Conservation (phyloP, 2,113 vertebrate genomes). For the Trachemys scripta region DNA sequence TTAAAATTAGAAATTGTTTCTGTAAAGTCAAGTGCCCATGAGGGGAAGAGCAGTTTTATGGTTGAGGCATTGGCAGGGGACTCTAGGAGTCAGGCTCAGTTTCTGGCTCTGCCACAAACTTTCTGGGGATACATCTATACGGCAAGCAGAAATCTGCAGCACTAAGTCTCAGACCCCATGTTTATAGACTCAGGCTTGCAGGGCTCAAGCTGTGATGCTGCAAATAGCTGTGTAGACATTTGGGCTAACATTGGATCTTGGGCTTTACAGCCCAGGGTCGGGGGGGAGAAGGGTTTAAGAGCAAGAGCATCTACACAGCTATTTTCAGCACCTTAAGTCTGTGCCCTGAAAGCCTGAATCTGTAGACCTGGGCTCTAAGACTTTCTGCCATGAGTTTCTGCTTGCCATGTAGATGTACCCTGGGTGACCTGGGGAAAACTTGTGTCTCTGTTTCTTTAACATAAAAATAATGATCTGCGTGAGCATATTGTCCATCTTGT, state of each 20-base stretch:
- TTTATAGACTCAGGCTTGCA: too few relatives aligned
- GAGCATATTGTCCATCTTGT: neutral
- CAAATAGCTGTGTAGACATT: neutral
- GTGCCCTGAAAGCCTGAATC: neutral
- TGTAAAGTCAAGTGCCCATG: rapidly evolving
- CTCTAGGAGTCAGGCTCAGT: neutral
- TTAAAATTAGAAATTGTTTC: neutral
- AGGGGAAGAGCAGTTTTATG: rapidly evolving
- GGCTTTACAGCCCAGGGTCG: neutral
- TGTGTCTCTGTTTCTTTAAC: neutral
- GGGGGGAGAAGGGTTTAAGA: neutral
- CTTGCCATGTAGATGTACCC: neutral
- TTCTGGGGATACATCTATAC: neutral
- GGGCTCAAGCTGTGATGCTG: neutral
- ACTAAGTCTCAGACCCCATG: too few relatives aligned
- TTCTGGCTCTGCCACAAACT: neutral
- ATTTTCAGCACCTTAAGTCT: neutral
- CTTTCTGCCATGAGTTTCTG: neutral
- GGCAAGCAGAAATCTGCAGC: neutral
- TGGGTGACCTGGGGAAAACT: neutral
- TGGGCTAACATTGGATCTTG: neutral
- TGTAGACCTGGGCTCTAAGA: neutral
- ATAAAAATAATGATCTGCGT: neutral
- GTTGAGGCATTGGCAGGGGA: neutral
- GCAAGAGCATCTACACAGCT: neutral